Evolutionary conservation across 2,888 invertebrate species (phyloP).

Genomic region (Geophilus truncorum): DNA sequence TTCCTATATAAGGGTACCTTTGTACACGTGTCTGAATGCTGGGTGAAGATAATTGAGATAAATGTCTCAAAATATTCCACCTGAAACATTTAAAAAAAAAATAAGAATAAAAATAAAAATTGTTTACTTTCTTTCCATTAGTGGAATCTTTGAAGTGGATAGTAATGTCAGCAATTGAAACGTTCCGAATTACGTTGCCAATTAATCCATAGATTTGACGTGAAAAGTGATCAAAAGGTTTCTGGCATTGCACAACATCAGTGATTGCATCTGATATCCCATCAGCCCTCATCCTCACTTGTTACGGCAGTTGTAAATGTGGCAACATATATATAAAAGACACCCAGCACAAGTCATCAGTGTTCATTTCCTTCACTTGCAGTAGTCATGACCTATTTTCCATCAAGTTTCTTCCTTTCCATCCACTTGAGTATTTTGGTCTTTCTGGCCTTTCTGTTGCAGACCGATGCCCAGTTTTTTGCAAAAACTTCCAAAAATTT

Average conservation of each 20-base stretch:
- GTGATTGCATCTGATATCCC: neutral
- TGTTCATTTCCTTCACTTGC: neutral
- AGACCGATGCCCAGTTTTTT: conserved; percentile 20
- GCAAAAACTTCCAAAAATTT: conserved; percentile 29
- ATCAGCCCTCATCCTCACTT: neutral
- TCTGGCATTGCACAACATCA: neutral
- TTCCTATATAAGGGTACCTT: neutral
- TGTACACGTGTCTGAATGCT: neutral
- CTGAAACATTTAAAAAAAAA: too few relatives aligned
- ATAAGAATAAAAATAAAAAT: too few relatives aligned
- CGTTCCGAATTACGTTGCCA: too few relatives aligned
- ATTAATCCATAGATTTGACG: too few relatives aligned
- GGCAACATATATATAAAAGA: neutral
- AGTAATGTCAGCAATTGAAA: too few relatives aligned
- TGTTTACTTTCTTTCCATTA: neutral
- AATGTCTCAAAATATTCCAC: too few relatives aligned
- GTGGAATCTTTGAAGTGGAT: too few relatives aligned
- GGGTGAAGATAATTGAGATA: neutral
- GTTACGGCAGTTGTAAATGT: neutral
- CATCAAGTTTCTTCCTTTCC: neutral
- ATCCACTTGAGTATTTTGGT: neutral
- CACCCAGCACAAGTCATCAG: neutral
- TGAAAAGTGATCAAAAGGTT: neutral
- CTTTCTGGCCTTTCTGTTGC: neutral
- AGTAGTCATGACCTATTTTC: neutral